Evolutionary conservation across 2,113 vertebrate genomes (phyloP), one percentile per base, ranked within the genome.

Genomic region (Upupa epops): DNA sequence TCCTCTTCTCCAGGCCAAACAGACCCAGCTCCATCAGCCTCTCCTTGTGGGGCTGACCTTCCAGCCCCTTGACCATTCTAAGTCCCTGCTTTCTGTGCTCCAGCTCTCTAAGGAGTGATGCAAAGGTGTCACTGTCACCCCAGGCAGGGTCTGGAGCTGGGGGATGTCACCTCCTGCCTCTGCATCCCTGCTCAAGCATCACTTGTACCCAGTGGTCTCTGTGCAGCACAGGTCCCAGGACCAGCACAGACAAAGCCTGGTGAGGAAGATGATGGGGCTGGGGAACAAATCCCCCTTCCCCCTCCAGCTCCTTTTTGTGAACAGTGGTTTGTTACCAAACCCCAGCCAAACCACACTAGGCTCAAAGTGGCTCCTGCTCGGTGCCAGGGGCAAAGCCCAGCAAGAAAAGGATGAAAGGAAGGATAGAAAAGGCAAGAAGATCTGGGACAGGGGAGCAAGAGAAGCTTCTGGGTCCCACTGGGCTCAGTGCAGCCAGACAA

Each of bases 261-360:
- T 0, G 1, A 61, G 36, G 45, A 18, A 34, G 21, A 63, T 16
- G 9, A 42, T 0, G 0, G 54, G 56, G 31, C 28, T 46, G 34
- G 19, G 32, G 8, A 14, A 60, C 14, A 64, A 52, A 84, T n/a
- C 13, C 6, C 5, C 21, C 28, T 5, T 60, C 28, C 14, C 63
- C 42, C 31, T 85, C 25, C 52, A 32, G 22, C 34, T 84, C 8
- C 28, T 51, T 79, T 75, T 21, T 36, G 31, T 13, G 52, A 42
- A 22, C 32, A 81, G 70, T 65, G 40, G 37, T 11, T 49, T 91
- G 59, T 29, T 20, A 16, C 51, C 12, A 49, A 87, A 82, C 26
- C 13, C 13, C 49, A 72, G 37, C 21, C 24, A 79, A 48, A 22
- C 7, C 63, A 17, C 1, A 3, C 13, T 0, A 3, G 36, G 31